Percentiles rank a stretch among this genome's conserved stretches.
Conservation (phyloP, 2,113 vertebrate species). For the Pituophis catenifer region DNA sequence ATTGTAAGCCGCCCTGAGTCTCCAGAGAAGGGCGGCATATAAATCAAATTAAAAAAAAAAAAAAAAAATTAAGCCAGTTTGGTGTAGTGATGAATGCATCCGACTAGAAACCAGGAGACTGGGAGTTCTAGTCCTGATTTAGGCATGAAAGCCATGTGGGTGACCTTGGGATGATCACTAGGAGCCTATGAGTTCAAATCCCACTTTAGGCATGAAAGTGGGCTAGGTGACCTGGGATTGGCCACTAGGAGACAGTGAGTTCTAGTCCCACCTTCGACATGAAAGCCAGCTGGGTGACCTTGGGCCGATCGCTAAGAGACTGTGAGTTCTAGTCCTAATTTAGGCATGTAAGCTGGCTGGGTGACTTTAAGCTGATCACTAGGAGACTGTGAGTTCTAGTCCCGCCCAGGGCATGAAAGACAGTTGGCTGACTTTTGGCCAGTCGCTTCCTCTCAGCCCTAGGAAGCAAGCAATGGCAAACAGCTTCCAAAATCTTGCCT, state of each 20-base stretch:
- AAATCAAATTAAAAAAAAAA: no score
- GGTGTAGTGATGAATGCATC: not conserved
- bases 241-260: not conserved
- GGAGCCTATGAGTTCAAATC: not conserved
- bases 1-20: no score
- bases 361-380: not conserved
- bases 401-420: not conserved
- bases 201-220: not conserved
- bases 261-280: not conserved
- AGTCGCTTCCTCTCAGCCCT: not conserved
- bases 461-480: not conserved
- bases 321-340: not conserved
- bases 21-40: no score
- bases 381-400: not conserved
- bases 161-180: not conserved
- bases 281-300: not conserved
- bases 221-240: not conserved
- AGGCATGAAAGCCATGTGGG: not conserved
- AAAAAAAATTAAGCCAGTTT: fast-evolving
- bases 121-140: not conserved
- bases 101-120: not conserved
- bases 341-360: not conserved
- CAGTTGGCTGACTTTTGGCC: not conserved
- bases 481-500: not conserved
- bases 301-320: not conserved